Evolutionary conservation across 2,888 invertebrate genomes (phyloP), one percentile per base, ranked within the genome.

Genomic region (Allolobophora icterica): DNA sequence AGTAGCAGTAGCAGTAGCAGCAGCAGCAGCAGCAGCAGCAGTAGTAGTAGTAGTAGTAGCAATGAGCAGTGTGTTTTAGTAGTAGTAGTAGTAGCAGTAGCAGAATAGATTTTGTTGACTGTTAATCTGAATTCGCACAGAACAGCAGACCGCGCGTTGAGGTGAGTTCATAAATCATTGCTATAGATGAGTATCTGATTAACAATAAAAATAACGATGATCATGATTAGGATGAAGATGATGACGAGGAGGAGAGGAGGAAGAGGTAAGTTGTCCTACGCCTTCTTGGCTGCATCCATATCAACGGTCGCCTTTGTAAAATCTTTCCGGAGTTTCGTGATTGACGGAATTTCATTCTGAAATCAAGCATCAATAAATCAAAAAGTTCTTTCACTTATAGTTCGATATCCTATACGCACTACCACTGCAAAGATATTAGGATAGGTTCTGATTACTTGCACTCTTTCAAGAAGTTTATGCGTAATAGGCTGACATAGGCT

Each of bases 1-100:
- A 87, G 90, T 90, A 90, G 90, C 11, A 87, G 90, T 89, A 90
- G 90, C 15, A 38, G 90, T 89, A 87, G 89, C 6, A 38, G 38
- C 52, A 83, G 90, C 52, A 38, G 90, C 52, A 19, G 90, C 52
- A 83, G 90, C n/a, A n/a, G 90, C 52, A 83, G 90, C 52, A 38
- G 90, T 89, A 19, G 90, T 89, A 83, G 90, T 40, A 17, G 42
- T 40, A 83, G 90, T 52, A 90, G 24, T 19, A 83, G 58, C 89
- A 83, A 17, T 90, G 38, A 87, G 58, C 15, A 38, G 90, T 58
- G 38, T n/a, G n/a, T n/a, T n/a, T n/a, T 89, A 19, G 90, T 89
- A 83, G 90, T 40, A 17, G 42, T 40, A 83, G 90, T 52, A 90
- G 24, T 19, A 83, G 58, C 89, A 83, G 52, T 90, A 87, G 58